A percentile compares a stretch with the other conserved stretches of the same genome.
Evolutionary conservation across 2,888 invertebrate species (phyloP).

Genomic region (Agriotes lineatus): DNA sequence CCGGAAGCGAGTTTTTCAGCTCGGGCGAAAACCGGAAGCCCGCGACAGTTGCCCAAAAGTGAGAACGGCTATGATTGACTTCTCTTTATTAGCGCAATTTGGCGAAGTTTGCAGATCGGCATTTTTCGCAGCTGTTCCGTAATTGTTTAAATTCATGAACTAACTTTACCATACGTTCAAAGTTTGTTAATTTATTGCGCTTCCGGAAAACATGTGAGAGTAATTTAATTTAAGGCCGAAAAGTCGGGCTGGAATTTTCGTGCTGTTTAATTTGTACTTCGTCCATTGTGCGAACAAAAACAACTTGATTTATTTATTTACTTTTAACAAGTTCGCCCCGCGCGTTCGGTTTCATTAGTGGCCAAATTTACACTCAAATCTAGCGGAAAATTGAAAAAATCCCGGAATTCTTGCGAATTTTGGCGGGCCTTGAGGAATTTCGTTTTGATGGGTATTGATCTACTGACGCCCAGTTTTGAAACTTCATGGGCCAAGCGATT

Average conservation of each 20-base stretch:
- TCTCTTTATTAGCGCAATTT: conserved; percentile 46
- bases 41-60: conserved; percentile 38
- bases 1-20: background rate
- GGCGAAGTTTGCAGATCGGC: conserved; percentile 44
- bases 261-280: conserved; percentile 32
- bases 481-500: too few species aligned
- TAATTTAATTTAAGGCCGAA: conserved; percentile 55
- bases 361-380: background rate
- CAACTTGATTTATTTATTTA: conserved; percentile 31
- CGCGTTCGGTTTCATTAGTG: background rate
- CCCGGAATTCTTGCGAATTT: background rate
- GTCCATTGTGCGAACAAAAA: conserved; percentile 13
- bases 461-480: too few species aligned
- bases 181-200: conserved; percentile 60
- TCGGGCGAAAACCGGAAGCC: background rate
- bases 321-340: background rate
- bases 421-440: background rate
- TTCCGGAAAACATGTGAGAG: conserved; percentile 56
- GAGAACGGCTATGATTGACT: conserved; percentile 46
- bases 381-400: background rate
- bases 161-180: conserved; percentile 54
- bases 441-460: too few species aligned
- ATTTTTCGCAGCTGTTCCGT: conserved; percentile 56
- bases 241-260: conserved; percentile 24
- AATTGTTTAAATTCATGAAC: conserved; percentile 58